phyloP scores from a whole-genome alignment of 2,113 vertebrate genomes.

The Lucifuga dentata region DNA sequence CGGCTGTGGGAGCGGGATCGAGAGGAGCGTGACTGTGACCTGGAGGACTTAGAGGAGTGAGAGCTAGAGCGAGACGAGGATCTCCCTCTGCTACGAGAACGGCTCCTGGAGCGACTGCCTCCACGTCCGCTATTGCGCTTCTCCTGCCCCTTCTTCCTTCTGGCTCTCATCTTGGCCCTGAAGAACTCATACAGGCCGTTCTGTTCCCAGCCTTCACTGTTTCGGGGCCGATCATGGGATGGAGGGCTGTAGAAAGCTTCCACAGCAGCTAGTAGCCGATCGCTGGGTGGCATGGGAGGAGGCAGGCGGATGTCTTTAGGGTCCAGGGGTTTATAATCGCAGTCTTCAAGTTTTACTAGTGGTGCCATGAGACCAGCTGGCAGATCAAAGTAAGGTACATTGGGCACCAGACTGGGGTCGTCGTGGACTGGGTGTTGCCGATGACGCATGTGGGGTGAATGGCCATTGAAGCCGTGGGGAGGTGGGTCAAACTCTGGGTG shows the following conservation, averaged over 20 bases:
- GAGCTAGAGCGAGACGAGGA: constrained; percentile 94
- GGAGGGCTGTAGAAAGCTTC: constrained; percentile 99
- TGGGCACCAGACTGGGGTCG: constrained; percentile 96
- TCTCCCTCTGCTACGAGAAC: constrained; percentile 92
- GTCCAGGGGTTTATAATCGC: constrained; percentile 96
- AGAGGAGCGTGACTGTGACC: constrained; percentile 88
- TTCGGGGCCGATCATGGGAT: constrained; percentile 96
- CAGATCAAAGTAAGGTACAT: constrained; percentile 98
- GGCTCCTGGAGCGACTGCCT: constrained; percentile 86
- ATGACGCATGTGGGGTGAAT: constrained; percentile 93
- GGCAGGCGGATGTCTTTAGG: constrained; percentile 98
- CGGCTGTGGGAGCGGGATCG: constrained; percentile 85
- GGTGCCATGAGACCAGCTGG: constrained; percentile 98
- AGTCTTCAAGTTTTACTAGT: constrained; percentile 97
- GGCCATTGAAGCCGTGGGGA: constrained; percentile 95
- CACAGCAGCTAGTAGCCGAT: constrained; percentile 94
- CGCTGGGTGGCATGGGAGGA: constrained; percentile 97
- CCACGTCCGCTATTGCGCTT: constrained; percentile 88
- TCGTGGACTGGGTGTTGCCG: constrained; percentile 91
- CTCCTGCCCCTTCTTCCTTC: constrained; percentile 94
- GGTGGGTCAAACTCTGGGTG: constrained; percentile 94
- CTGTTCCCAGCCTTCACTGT: constrained; percentile 99
- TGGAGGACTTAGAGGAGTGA: constrained; percentile 92
- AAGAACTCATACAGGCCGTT: constrained; percentile 98
- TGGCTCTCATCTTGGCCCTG: constrained; percentile 96